These are phyloP conservation scores for Upupa epops DNA, from an alignment of 2,113 vertebrate species.

Conservation along the genomic window DNA sequence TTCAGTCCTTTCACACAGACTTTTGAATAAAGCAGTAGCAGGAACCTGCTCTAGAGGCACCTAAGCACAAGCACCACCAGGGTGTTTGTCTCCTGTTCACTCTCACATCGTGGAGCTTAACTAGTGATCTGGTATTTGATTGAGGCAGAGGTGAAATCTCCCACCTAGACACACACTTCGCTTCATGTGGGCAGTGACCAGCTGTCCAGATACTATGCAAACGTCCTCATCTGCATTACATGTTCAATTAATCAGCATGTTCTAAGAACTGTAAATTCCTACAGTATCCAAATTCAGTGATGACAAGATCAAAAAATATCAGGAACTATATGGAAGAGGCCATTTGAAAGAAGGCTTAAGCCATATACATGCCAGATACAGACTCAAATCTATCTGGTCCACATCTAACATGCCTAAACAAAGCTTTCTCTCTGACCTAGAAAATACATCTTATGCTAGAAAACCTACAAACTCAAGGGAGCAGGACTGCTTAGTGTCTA, in stretches of 20 bases:
- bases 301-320: background rate
- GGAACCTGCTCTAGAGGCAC: background rate
- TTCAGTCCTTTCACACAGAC: background rate
- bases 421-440: background rate
- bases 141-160: background rate
- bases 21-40: background rate
- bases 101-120: background rate
- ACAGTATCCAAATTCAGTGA: background rate
- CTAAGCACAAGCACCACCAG: background rate
- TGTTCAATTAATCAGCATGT: background rate
- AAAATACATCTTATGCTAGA: background rate
- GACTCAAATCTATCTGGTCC: background rate
- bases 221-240: background rate
- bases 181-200: background rate
- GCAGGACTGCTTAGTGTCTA: no score
- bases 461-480: background rate
- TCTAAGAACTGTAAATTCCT: slow-evolving; percentile 4
- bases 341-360: background rate
- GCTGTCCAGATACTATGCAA: background rate
- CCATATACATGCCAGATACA: background rate
- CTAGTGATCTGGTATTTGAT: background rate
- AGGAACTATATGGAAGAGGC: background rate
- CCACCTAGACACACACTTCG: background rate
- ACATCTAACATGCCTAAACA: background rate
- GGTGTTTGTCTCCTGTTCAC: background rate